Evolutionary conservation across 2,888 invertebrate genomes (phyloP).

Genomic region (Andrena dorsata): DNA sequence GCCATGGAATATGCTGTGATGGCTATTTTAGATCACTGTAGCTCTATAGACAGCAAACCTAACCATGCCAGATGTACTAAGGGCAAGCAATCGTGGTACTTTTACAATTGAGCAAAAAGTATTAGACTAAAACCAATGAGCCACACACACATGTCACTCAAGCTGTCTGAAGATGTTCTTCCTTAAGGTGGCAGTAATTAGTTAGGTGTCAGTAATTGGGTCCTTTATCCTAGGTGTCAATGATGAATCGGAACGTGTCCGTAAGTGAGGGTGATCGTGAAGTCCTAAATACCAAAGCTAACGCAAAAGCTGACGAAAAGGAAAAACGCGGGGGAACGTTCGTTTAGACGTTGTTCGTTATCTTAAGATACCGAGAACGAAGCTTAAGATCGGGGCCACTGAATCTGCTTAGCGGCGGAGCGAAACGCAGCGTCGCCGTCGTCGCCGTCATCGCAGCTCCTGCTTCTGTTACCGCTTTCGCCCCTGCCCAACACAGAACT

Average conservation of each 20-base stretch:
- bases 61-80: no score
- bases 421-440: constrained; percentile 52
- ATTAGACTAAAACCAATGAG: no score
- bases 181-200: no score
- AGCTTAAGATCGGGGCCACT: constrained; percentile 72
- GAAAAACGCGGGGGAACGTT: not conserved
- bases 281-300: not conserved
- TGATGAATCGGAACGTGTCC: not conserved
- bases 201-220: no score
- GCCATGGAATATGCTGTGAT: no score
- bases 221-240: no score
- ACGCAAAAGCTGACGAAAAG: not conserved
- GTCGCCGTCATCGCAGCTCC: not conserved
- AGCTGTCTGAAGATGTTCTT: no score
- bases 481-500: not conserved
- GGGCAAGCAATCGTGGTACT: no score
- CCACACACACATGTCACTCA: no score
- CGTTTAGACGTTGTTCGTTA: constrained; percentile 50
- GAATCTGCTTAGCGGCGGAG: constrained; percentile 67
- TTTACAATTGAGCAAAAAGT: no score
- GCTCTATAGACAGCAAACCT: no score
- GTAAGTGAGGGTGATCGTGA: not conserved
- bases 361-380: constrained; percentile 50
- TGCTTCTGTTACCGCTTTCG: not conserved
- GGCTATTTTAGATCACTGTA: no score